Evolutionary conservation across 1,140 invertebrate species (phyloP), one percentile per base, ranked within the genome.

Genomic region (Luehdorfia chinensis): DNA sequence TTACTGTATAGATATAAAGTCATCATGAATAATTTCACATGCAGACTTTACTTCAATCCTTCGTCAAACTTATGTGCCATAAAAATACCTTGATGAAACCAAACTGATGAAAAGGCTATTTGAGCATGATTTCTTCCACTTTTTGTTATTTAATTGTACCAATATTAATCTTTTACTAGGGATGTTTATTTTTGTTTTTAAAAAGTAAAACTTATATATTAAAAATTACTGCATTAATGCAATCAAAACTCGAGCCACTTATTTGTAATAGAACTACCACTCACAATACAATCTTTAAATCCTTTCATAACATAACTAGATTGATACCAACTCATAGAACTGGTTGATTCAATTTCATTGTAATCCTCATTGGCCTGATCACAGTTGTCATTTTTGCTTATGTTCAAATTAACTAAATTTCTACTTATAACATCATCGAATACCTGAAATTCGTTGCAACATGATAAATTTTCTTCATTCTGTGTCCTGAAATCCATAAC

Each of bases 281-380:
- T 77, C 8, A 83, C 64, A 39, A 76, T 27, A 41, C 78, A 85
- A 49, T 85, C 80, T 63, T 77, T 85, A 48, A 85, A 85, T 2
- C 78, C 80, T 56, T 83, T 85, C 77, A 85, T 80, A 6, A 85
- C 59, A 69, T 80, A 83, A 16, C 55, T 67, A 4, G 73, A 85
- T 44, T 83, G 78, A 53, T 73, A 85, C 80, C 80, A 85, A 49
- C 64, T 70, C 1, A 56, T 49, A 12, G 37, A 44, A 25, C 75
- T 57, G 7, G 66, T 72, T 1, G 76, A 75, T 47, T 78, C 74
- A 34, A 84, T 80, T 59, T 79, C 73, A 60, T 46, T 45, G 41
- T 69, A 73, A 15, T 74, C 57, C 23, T 54, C 32, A 27, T 43
- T 11, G 19, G 55, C 31, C 9, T 58, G 36, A 45, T 59, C 30